Percentiles rank a stretch among this genome's conserved stretches.
Conservation (phyloP, 2,888 invertebrate genomes). For the Papilio protenor region DNA sequence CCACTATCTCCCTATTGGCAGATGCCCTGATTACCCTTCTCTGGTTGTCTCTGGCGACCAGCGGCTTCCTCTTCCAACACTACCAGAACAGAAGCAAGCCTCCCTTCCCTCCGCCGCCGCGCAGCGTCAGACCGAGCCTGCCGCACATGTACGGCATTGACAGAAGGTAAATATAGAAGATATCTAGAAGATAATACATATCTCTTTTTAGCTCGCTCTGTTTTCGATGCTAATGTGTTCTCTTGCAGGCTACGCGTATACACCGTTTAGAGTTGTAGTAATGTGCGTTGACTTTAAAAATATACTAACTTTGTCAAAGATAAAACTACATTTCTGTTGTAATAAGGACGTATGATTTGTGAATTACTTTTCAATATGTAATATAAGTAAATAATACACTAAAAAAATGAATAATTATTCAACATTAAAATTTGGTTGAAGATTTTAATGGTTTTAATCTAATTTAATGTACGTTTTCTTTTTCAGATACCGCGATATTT, state of each 20-base stretch:
- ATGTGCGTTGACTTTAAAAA: no score
- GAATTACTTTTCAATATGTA: no score
- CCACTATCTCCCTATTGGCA: conserved; percentile 64
- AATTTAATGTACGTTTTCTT: neutral
- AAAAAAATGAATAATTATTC: neutral
- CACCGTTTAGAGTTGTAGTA: neutral
- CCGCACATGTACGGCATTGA: conserved; percentile 54
- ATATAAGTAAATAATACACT: no score
- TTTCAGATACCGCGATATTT: conserved; percentile 34
- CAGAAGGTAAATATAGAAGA: conserved; percentile 33
- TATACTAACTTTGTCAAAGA: no score
- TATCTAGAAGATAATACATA: neutral
- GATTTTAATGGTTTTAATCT: conserved; percentile 2
- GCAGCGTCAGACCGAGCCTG: conserved; percentile 74
- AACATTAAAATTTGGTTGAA: neutral
- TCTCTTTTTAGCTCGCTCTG: neutral
- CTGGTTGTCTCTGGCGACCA: conserved; percentile 82
- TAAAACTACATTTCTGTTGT: no score
- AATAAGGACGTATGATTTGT: no score
- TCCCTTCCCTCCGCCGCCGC: conserved; percentile 86
- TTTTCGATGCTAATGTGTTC: neutral
- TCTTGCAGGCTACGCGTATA: neutral
- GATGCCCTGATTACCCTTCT: conserved; percentile 82
- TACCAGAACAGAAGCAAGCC: conserved; percentile 82
- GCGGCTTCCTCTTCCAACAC: conserved; percentile 84